Evolutionary conservation across 1,140 invertebrate species (phyloP), one percentile per base, ranked within the genome.

Genomic region (Chionoecetes opilio): DNA sequence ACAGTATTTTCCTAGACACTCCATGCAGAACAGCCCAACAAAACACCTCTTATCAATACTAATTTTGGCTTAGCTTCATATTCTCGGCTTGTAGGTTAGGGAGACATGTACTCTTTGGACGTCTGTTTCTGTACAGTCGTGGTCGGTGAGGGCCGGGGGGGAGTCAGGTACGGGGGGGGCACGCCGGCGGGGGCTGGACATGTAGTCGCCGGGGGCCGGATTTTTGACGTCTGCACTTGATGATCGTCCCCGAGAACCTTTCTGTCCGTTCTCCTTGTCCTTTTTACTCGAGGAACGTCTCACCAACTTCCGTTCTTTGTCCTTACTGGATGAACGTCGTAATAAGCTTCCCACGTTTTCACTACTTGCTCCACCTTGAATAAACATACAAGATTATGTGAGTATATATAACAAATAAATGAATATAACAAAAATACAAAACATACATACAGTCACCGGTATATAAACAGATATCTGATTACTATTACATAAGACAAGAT

Each of bases 71-170:
- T 75, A 32, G 91, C 46, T 87, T 95, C 94, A 98, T 96, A 98
- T 98, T 95, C 98, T 97, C 63, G 98, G 98, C 96, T 98, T 98
- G 96, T 98, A 98, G 3, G 98, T 98, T 86, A 98, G 97, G 35
- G 98, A 98, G 86, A 98, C 97, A 96, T 98, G 98, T 96, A 98
- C 97, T 38, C 97, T 98, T 96, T 98, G 98, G 94, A 97, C 97
- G 96, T 98, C 97, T 96, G 97, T 97, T 97, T 98, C 97, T 46
- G 97, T 97, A 95, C 97, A 97, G 96, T 97, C 97, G 53, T 97
- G 93, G 96, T 97, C 96, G 93, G 97, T 96, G n/a, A 97, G 96
- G 31, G 95, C 86, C n/a, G 93, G 97, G 96, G 89, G 85, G 37
- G 90, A 92, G 88, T 92, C 94, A 82, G 96, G 63, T 91, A 85